Base-by-base conservation (phyloP, 2,113 vertebrate species). In the Aptenodytes patagonicus region DNA sequence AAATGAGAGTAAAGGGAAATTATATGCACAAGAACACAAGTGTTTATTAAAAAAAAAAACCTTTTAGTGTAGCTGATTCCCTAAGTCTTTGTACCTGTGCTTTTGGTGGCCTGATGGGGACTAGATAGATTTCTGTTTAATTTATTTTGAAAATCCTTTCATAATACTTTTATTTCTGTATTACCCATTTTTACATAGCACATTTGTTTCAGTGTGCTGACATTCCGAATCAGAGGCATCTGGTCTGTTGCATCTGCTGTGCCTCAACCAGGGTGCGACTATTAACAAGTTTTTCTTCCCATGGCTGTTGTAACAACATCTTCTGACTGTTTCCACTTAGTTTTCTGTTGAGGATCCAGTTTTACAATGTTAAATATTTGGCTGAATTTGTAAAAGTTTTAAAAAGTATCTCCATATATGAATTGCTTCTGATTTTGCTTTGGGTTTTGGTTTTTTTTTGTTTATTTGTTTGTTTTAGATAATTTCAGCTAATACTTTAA, bases 161-260 rank as follows among this genome's bases (percentile, higher is more conserved):
- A 42, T 80, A 89, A 31, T 82, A 79, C 42, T 93, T 83, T 83
- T 73, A 83, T 62, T 96, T 94, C 47, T 91, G 28, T 61, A 42
- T 76, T 90, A 54, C 24, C 40, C 13, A 5, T 79, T 96, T 92
- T 91, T 80, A 79, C 52, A 38, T 49, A 61, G 55, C 31, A 71
- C 54, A 49, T 82, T 90, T 90, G 21, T 90, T 94, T 95, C 64
- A 34, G 16, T 42, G 49, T 77, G 87, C 54, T 85, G 82, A 72
- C 78, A 73, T 93, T 83, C 58, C 11, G 6, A 79, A 55, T 89
- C 81, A 95, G 69, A 94, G 31, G 57, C 91, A 96, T 95, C 65
- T 96, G 91, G 65, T 94, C 65, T 87, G 24, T n/a, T 91, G 65
- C 87, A 96, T 89, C 91, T 96, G 81, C 52, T 95, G 28, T 92